Percentiles rank a stretch among this genome's conserved stretches.
Evolutionary conservation across 2,888 invertebrate genomes (phyloP).

Genomic region (Hemithea aestivaria): DNA sequence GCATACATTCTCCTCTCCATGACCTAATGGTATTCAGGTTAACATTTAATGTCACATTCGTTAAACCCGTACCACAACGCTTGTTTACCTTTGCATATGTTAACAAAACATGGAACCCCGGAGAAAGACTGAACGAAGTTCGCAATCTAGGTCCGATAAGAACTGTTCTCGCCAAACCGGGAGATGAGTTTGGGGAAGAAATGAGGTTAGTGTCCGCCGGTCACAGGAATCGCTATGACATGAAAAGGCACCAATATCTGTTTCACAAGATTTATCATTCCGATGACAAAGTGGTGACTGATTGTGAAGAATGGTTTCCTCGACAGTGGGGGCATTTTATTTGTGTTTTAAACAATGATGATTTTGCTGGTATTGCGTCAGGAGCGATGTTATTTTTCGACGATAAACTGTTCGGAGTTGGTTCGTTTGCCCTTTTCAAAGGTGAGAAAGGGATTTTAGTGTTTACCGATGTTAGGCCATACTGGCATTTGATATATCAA

Average conservation of each 20-base stretch:
- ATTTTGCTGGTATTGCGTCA: slow-evolving; percentile 5
- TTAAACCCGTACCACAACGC: too few species aligned
- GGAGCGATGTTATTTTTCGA: slow-evolving; percentile 10
- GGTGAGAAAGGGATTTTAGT: slow-evolving; percentile 10
- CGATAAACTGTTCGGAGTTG: slow-evolving; percentile 10
- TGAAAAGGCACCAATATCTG: background rate
- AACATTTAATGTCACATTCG: too few species aligned
- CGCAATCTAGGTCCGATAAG: too few species aligned
- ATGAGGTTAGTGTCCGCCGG: too few species aligned
- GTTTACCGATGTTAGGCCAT: slow-evolving; percentile 15
- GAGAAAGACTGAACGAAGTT: too few species aligned
- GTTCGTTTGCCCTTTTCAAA: slow-evolving; percentile 11
- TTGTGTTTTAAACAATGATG: slow-evolving; percentile 10
- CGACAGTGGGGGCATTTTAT: slow-evolving; percentile 17
- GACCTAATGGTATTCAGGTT: too few species aligned
- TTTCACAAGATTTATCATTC: background rate
- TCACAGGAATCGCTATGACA: too few species aligned
- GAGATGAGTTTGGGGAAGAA: too few species aligned
- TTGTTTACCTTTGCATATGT: too few species aligned
- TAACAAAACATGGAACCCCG: too few species aligned
- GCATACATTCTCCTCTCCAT: too few species aligned
- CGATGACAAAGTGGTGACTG: background rate
- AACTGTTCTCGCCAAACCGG: too few species aligned
- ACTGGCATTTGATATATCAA: slow-evolving; percentile 2
- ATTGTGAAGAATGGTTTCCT: slow-evolving; percentile 18